phyloP scores from a whole-genome alignment of 1,140 invertebrate genomes.

The Lasaia peninsularis region DNA sequence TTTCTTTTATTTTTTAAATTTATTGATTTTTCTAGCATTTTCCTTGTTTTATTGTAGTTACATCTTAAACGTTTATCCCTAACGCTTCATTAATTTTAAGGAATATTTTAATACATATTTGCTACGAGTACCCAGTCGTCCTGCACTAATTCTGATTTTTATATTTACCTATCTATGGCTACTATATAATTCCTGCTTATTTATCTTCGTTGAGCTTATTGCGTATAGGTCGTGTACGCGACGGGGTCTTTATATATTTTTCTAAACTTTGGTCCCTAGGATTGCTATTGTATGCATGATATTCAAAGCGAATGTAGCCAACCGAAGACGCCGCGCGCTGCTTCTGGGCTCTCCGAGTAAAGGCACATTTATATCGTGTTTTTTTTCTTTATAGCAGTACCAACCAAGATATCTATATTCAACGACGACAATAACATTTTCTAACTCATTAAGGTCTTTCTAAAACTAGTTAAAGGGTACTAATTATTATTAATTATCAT shows the following conservation, averaged over 20 bases:
- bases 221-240: constrained; percentile 49
- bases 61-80: too few relatives aligned
- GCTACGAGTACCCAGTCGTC: neutral
- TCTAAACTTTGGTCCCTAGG: constrained; percentile 76
- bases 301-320: constrained; percentile 35
- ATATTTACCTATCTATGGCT: constrained; percentile 28
- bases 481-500: constrained; percentile 54
- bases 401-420: constrained; percentile 48
- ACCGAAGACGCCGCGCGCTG: constrained; percentile 48
- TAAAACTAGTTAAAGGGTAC: constrained; percentile 71
- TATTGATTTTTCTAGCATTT: too few relatives aligned
- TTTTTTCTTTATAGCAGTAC: constrained; percentile 53
- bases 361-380: constrained; percentile 73
- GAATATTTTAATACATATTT: neutral
- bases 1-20: too few relatives aligned
- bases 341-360: constrained; percentile 66
- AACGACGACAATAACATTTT: constrained; percentile 36
- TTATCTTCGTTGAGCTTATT: constrained; percentile 47
- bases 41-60: too few relatives aligned
- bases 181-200: constrained; percentile 36
- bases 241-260: constrained; percentile 66
- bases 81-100: neutral
- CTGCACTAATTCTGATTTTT: constrained; percentile 16
- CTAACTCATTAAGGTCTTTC: constrained; percentile 45
- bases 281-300: constrained; percentile 68